Evolutionary conservation across 64 coral and sea anemone species (phyloP).

Genomic region (Montipora sp.): DNA sequence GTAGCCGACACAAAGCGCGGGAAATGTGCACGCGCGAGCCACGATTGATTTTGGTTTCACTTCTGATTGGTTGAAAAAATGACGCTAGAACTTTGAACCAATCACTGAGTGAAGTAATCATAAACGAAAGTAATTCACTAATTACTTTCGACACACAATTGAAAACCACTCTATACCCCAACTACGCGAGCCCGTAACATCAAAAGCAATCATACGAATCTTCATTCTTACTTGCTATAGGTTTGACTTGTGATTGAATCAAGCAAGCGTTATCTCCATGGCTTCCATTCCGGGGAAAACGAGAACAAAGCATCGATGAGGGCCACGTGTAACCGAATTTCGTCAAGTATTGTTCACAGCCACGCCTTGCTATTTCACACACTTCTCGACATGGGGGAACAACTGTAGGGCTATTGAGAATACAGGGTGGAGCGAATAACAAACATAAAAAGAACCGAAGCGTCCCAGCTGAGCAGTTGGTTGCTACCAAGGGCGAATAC

Average conservation of each 20-base stretch:
- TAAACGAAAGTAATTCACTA: too few species aligned
- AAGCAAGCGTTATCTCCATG: background rate
- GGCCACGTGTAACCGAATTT: background rate
- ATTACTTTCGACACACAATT: too few species aligned
- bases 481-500: background rate
- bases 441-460: conserved; percentile 21
- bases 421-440: conserved; percentile 16
- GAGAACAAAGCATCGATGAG: background rate
- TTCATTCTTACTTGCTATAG: background rate
- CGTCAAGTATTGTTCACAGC: conserved; percentile 7
- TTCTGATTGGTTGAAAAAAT: too few species aligned
- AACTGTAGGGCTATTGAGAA: background rate
- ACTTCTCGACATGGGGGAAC: conserved; percentile 22
- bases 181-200: background rate
- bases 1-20: too few species aligned
- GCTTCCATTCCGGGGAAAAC: background rate
- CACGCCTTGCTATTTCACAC: conserved; percentile 5
- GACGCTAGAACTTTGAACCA: too few species aligned
- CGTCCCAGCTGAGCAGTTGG: background rate
- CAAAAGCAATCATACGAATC: background rate
- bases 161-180: too few species aligned
- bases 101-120: too few species aligned
- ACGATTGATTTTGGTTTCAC: too few species aligned
- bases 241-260: background rate
- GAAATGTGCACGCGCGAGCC: too few species aligned